Conservation (phyloP, 2,888 invertebrate genomes). For the Leptura quadrifasciata region DNA sequence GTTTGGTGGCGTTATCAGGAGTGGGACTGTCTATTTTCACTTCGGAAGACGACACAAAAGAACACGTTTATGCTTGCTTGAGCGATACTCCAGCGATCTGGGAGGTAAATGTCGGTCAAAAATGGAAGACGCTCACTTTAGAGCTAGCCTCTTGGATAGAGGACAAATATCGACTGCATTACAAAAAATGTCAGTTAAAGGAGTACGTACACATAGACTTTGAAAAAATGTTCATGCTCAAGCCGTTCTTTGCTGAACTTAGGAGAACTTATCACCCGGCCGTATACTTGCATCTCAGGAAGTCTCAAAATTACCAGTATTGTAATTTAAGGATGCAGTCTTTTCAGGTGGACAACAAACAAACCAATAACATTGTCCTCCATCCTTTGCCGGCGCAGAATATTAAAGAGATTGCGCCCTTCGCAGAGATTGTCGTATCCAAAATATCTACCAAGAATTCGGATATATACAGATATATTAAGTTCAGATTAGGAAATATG, state of each 20-base stretch:
- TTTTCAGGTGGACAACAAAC: slow-evolving; percentile 83
- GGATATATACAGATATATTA: slow-evolving; percentile 79
- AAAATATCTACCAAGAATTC: slow-evolving; percentile 75
- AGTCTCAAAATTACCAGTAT: slow-evolving; percentile 82
- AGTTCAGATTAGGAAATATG: slow-evolving; percentile 81
- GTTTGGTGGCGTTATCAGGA: slow-evolving; percentile 82
- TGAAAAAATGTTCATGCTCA: slow-evolving; percentile 90
- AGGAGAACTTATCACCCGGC: slow-evolving; percentile 84
- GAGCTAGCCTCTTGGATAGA: slow-evolving; percentile 89
- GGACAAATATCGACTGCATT: slow-evolving; percentile 83
- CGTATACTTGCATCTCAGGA: slow-evolving; percentile 83
- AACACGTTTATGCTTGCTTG: slow-evolving; percentile 82
- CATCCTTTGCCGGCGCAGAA: slow-evolving; percentile 74
- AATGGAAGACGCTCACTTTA: slow-evolving; percentile 86
- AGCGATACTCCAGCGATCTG: slow-evolving; percentile 84
- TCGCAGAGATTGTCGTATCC: slow-evolving; percentile 77
- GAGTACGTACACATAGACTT: slow-evolving; percentile 88
- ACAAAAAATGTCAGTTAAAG: slow-evolving; percentile 84
- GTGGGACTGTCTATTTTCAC: slow-evolving; percentile 79
- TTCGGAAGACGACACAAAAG: slow-evolving; percentile 73
- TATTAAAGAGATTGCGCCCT: slow-evolving; percentile 77
- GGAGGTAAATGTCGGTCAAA: slow-evolving; percentile 87
- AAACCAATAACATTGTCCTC: slow-evolving; percentile 66
- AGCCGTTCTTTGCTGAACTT: slow-evolving; percentile 88
- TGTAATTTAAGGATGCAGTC: slow-evolving; percentile 81